These are phyloP conservation scores for Eupithecia vulgata DNA, from an alignment of 2,888 invertebrate genomes.

Conservation along the genomic window DNA sequence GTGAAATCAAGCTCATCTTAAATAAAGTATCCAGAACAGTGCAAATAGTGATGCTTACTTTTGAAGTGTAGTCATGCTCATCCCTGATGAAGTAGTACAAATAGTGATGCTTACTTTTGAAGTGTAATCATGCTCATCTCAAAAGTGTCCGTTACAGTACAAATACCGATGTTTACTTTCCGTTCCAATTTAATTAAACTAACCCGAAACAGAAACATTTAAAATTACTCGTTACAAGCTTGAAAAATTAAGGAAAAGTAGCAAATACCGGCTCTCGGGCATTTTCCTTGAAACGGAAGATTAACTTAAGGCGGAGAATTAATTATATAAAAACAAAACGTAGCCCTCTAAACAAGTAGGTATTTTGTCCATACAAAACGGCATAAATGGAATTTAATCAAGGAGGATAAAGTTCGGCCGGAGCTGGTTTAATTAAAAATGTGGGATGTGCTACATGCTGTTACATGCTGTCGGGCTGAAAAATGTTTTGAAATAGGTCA, in stretches of 20 bases:
- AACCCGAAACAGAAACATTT: conserved; percentile 25
- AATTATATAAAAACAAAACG: conserved; percentile 47
- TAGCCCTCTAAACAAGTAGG: conserved; percentile 40
- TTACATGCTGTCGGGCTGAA: conserved; percentile 20
- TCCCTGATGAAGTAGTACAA: neutral
- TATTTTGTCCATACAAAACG: conserved; percentile 45
- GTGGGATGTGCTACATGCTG: conserved; percentile 45
- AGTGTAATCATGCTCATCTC: neutral
- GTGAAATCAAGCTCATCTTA: neutral
- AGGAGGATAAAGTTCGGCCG: conserved; percentile 45
- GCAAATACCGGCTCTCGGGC: conserved; percentile 29
- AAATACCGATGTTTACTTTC: conserved; percentile 3
- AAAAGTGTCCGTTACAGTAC: neutral
- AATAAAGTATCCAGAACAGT: neutral
- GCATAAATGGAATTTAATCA: conserved; percentile 53
- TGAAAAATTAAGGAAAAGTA: conserved; percentile 36
- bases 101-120: neutral
- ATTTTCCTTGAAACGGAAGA: conserved; percentile 40
- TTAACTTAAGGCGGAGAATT: conserved; percentile 44
- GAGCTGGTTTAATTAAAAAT: conserved; percentile 51
- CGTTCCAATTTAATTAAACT: conserved; percentile 29
- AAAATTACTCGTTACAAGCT: conserved; percentile 28
- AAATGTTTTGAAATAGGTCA: conserved; percentile 37
- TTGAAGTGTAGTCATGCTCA: neutral
- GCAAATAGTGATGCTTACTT: too few relatives aligned